These are phyloP conservation scores for Diachasmimorpha longicaudata DNA, from an alignment of 1,140 invertebrate species.

Conservation along the genomic window DNA sequence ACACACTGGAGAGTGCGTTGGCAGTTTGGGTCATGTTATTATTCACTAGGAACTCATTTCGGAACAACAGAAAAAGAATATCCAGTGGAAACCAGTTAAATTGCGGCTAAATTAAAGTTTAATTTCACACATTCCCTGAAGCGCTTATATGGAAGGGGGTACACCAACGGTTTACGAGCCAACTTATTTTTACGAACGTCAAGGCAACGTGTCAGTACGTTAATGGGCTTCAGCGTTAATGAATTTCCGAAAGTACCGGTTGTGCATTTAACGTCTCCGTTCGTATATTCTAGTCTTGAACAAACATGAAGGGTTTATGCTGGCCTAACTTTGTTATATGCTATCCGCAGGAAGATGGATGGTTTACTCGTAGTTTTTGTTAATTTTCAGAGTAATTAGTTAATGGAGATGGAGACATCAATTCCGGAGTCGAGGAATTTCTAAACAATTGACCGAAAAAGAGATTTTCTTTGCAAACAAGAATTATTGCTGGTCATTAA, in stretches of 20 bases:
- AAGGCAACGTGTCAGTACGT: background rate
- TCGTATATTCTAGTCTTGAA: background rate
- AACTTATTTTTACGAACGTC: background rate
- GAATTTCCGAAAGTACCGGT: slow-evolving; percentile 1
- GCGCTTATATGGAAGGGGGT: background rate
- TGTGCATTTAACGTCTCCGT: background rate
- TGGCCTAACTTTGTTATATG: background rate
- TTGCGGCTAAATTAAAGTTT: background rate
- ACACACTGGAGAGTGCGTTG: background rate
- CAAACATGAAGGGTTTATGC: slow-evolving; percentile 1
- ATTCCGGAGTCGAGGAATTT: no score
- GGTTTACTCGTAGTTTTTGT: background rate
- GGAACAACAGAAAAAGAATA: background rate
- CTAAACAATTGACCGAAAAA: no score
- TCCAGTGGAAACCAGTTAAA: background rate
- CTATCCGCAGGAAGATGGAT: background rate
- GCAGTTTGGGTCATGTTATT: background rate
- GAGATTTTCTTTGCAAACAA: no score
- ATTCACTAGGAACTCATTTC: background rate
- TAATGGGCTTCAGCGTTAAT: slow-evolving; percentile 2
- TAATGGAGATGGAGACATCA: background rate
- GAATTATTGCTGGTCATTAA: no score
- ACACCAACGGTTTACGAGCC: background rate
- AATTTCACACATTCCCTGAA: background rate
- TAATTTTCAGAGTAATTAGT: background rate